These are phyloP conservation scores for Nyctalus aviator DNA, from an alignment of 2,797 vertebrate species.

Conservation along the genomic window DNA sequence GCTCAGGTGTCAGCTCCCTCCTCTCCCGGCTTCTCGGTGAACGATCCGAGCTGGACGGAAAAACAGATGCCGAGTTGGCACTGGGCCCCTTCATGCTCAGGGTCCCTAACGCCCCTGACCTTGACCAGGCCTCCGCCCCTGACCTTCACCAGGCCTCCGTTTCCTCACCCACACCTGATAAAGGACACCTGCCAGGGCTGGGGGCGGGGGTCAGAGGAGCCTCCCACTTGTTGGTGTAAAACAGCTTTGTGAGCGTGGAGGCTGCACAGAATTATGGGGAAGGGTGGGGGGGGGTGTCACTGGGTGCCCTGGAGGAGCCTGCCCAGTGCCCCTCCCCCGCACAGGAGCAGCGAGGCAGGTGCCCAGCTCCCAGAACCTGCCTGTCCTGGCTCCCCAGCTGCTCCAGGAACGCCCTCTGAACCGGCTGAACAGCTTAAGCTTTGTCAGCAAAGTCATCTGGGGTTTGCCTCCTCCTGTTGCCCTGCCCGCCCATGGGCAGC, in stretches of 20 bases:
- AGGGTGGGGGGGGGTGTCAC: background rate
- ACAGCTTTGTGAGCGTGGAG: background rate
- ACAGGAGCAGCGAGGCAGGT: background rate
- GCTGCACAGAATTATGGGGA: background rate
- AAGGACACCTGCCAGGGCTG: background rate
- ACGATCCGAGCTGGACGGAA: background rate
- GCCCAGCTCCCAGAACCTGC: background rate
- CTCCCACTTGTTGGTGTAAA: background rate
- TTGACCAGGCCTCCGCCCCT: background rate
- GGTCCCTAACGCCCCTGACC: background rate
- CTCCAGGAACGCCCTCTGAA: constrained; percentile 44
- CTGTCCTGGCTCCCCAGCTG: background rate
- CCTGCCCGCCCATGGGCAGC: background rate
- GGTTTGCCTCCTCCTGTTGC: background rate
- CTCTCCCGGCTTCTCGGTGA: background rate
- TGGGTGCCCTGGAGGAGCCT: background rate
- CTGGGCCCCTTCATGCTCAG: background rate
- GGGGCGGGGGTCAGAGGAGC: background rate
- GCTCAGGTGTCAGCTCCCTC: background rate
- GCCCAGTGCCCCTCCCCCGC: background rate
- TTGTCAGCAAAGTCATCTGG: constrained; percentile 47
- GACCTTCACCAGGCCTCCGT: background rate
- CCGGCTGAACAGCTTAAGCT: background rate
- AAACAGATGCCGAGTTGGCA: background rate
- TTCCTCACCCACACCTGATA: background rate